A percentile compares a stretch with the other conserved stretches of the same genome.
These are phyloP conservation scores for Todiramphus chloris DNA, from an alignment of 2,113 vertebrate species.

Conservation along the genomic window DNA sequence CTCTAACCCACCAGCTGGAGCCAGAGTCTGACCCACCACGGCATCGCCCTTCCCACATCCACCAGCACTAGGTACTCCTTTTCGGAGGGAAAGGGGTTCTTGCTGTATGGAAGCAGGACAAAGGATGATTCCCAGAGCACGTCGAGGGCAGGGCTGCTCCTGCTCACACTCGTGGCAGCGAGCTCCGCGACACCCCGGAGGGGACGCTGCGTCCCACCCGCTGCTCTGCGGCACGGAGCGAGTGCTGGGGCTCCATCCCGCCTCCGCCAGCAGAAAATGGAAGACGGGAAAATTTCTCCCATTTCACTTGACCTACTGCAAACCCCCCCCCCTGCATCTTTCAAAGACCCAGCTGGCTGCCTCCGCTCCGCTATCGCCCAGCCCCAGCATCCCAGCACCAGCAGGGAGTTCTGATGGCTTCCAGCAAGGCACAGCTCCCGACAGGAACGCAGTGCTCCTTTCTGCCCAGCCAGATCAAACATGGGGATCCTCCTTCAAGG, in stretches of 20 bases:
- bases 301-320: neutral
- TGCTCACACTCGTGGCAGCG: rapidly evolving
- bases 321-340: neutral
- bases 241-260: neutral
- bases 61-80: rapidly evolving
- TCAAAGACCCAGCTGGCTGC: neutral
- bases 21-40: rapidly evolving
- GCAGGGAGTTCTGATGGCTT: neutral
- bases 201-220: neutral
- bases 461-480: slow-evolving; percentile 12
- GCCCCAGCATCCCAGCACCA: neutral
- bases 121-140: neutral
- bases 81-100: neutral
- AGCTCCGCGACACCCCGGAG: neutral
- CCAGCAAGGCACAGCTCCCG: neutral
- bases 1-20: neutral
- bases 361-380: neutral
- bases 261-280: neutral
- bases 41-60: rapidly evolving
- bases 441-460: neutral
- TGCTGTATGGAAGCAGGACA: neutral
- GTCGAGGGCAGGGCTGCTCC: neutral
- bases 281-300: neutral
- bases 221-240: rapidly evolving
- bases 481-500: neutral